A percentile compares a stretch with the other conserved stretches of the same genome.
Evolutionary conservation across 1,140 invertebrate genomes (phyloP).

Genomic region (Pseudomyrmex cubaensis): DNA sequence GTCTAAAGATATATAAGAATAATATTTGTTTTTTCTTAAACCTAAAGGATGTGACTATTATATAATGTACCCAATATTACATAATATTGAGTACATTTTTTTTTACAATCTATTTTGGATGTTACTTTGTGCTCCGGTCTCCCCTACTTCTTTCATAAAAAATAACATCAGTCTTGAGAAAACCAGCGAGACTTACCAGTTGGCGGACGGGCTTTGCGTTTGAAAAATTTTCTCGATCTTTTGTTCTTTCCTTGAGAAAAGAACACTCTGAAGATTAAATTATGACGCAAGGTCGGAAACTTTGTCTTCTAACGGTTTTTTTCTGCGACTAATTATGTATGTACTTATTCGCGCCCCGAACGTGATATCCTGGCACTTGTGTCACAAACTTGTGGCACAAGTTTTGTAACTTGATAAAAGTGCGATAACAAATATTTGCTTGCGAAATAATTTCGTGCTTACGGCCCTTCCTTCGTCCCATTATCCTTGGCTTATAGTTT

Average conservation of each 20-base stretch:
- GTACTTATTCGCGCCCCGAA: not conserved
- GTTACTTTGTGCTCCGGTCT: too few relatives aligned
- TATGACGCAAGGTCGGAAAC: too few relatives aligned
- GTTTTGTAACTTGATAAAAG: constrained; percentile 18
- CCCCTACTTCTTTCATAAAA: not conserved
- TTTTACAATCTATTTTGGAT: too few relatives aligned
- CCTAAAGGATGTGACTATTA: too few relatives aligned
- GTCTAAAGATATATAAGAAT: too few relatives aligned
- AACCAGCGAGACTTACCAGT: constrained; percentile 33
- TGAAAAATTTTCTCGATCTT: constrained; percentile 29
- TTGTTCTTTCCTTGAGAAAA: too few relatives aligned
- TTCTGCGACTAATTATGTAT: not conserved
- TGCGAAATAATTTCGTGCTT: constrained; percentile 6
- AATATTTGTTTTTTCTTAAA: too few relatives aligned
- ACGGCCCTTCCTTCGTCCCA: not conserved
- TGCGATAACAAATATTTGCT: constrained; percentile 2
- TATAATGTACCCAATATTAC: too few relatives aligned
- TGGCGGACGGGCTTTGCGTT: not conserved
- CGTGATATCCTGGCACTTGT: not conserved
- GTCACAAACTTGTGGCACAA: too few relatives aligned
- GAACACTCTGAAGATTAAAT: too few relatives aligned
- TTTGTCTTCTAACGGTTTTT: too few relatives aligned
- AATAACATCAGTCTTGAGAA: not conserved
- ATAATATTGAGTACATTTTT: too few relatives aligned
- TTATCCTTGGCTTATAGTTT: not conserved